Evolutionary conservation across 2,113 vertebrate genomes (phyloP).

Genomic region (Eleginops maclovinus): DNA sequence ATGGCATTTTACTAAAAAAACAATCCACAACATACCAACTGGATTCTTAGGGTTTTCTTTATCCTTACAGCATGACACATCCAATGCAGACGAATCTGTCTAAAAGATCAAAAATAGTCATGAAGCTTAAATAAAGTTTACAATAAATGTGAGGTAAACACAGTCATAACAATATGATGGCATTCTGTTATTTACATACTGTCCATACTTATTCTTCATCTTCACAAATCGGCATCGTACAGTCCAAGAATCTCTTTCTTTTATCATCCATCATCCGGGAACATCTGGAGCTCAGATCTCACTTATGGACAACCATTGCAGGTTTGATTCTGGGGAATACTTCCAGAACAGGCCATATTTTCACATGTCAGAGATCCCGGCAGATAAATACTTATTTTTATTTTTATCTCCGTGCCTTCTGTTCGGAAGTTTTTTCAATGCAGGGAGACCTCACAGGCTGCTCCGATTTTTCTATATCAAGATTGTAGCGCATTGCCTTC

Average conservation of each 20-base stretch:
- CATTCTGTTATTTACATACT: not conserved
- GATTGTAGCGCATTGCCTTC: not conserved
- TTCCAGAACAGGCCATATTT: not conserved
- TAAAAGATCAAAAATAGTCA: not conserved
- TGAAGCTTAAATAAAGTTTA: not conserved
- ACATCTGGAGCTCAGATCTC: conserved; percentile 10
- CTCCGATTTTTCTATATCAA: not conserved
- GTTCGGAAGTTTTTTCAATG: conserved; percentile 8
- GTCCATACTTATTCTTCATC: not conserved
- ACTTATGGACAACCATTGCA: not conserved
- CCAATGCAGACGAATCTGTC: not conserved
- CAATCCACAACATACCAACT: not conserved
- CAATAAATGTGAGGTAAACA: not conserved
- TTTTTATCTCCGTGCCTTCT: not conserved
- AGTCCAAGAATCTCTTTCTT: not conserved
- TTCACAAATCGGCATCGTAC: not conserved
- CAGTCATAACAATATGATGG: not conserved
- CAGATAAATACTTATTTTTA: not conserved
- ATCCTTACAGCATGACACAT: not conserved
- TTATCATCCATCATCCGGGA: not conserved
- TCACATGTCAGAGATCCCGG: not conserved
- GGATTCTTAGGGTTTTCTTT: not conserved
- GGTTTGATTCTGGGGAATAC: not conserved
- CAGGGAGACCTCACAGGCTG: not conserved
- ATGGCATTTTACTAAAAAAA: not conserved